Conservation (phyloP, 2,113 vertebrate genomes). For the Lasiurus borealis region DNA sequence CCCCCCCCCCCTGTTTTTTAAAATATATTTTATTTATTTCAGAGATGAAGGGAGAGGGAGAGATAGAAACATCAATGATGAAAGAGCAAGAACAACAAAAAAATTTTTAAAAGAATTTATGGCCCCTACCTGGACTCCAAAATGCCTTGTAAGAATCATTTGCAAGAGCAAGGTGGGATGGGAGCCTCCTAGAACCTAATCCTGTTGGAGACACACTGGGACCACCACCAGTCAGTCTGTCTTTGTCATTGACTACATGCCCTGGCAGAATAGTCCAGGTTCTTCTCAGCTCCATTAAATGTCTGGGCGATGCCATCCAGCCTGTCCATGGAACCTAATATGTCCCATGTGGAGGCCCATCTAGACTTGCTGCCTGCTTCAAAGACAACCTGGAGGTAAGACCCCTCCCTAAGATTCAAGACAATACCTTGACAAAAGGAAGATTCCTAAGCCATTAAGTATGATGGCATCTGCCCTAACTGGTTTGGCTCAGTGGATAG, state of each 20-base stretch:
- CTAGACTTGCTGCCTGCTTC: not conserved
- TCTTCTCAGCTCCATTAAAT: constrained; percentile 12
- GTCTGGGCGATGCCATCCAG: no score
- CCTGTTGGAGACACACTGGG: not conserved
- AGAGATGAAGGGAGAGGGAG: no score
- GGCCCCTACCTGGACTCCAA: not conserved
- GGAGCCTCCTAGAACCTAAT: not conserved
- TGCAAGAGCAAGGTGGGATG: not conserved
- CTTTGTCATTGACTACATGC: not conserved
- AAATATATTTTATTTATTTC: no score
- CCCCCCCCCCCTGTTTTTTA: no score
- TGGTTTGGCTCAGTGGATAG: no score
- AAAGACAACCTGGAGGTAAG: not conserved
- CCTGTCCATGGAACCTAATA: not conserved
- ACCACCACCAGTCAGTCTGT: not conserved
- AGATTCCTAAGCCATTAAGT: not conserved
- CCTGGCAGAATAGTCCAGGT: not conserved
- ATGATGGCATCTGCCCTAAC: not conserved
- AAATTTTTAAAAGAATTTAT: not conserved
- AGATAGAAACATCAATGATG: no score
- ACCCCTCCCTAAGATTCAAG: not conserved
- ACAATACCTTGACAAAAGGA: not conserved
- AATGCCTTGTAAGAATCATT: not conserved
- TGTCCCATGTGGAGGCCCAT: not conserved
- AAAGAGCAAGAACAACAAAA: no score